Evolutionary conservation across 1,140 invertebrate species (phyloP).

Genomic region (Leptonema lineaticorne): DNA sequence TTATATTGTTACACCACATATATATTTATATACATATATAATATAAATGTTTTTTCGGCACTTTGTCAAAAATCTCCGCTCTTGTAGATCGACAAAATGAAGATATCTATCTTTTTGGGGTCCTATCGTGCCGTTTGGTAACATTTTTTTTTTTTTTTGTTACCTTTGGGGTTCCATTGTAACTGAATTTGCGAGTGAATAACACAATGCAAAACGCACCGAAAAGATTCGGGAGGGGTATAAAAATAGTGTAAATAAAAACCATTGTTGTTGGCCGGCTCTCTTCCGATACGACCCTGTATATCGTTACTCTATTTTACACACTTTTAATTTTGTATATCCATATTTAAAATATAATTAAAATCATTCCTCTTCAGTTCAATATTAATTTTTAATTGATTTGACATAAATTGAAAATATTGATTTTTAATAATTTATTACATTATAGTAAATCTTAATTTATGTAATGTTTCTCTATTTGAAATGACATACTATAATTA

Average conservation of each 20-base stretch:
- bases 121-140: background rate
- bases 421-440: no score
- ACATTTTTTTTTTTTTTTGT: constrained; percentile 1
- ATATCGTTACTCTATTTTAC: constrained; percentile 17
- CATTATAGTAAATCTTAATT: no score
- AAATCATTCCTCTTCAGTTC: no score
- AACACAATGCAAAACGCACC: constrained; percentile 34
- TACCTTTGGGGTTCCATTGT: constrained; percentile 24
- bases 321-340: background rate
- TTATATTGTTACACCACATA: no score
- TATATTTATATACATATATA: no score
- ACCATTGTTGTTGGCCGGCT: constrained; percentile 30
- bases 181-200: constrained; percentile 37
- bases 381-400: no score
- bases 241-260: constrained; percentile 38
- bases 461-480: no score
- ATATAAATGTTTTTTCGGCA: background rate
- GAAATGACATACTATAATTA: no score
- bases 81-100: constrained; percentile 23
- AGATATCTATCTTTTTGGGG: constrained; percentile 23
- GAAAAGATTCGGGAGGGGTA: constrained; percentile 31
- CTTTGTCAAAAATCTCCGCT: constrained; percentile 22
- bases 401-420: no score
- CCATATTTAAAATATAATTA: no score
- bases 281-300: constrained; percentile 9